phyloP scores from a whole-genome alignment of 2,888 invertebrate genomes.

The Steromphala cineraria region DNA sequence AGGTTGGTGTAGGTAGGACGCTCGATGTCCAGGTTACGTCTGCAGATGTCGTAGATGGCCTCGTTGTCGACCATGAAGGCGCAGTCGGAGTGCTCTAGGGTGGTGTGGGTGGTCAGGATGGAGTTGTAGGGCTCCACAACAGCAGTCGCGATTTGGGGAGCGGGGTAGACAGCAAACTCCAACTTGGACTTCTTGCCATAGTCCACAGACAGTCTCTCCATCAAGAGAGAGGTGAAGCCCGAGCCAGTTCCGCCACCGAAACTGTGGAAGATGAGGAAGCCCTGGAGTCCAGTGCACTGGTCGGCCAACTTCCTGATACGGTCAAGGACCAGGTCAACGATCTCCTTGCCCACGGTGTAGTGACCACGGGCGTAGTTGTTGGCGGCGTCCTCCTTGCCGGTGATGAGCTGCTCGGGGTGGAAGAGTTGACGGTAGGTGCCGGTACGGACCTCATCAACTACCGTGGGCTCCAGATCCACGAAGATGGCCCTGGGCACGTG shows the following conservation, averaged over 20 bases:
- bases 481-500: not conserved
- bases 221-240: slow-evolving; percentile 90
- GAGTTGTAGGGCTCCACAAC: slow-evolving; percentile 98
- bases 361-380: slow-evolving; percentile 98
- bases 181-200: slow-evolving; percentile 79
- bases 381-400: slow-evolving; percentile 97
- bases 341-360: slow-evolving; percentile 92
- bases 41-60: slow-evolving; percentile 92
- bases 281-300: slow-evolving; percentile 72
- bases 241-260: slow-evolving; percentile 79
- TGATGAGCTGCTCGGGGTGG: slow-evolving; percentile 97
- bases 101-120: slow-evolving; percentile 95
- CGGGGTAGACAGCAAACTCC: slow-evolving; percentile 89
- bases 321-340: slow-evolving; percentile 80
- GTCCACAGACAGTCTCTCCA: slow-evolving; percentile 89
- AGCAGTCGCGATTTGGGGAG: slow-evolving; percentile 87
- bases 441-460: slow-evolving; percentile 73
- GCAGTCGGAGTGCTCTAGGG: slow-evolving; percentile 94
- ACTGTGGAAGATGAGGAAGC: slow-evolving; percentile 66
- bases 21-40: slow-evolving; percentile 86
- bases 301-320: slow-evolving; percentile 75
- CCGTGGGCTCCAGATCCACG: not conserved
- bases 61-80: slow-evolving; percentile 98
- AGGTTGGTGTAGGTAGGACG: slow-evolving; percentile 91
- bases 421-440: slow-evolving; percentile 90